Evolutionary conservation across 2,888 invertebrate genomes (phyloP), one percentile per base, ranked within the genome.

Genomic region (Lasioglossum malachurum): DNA sequence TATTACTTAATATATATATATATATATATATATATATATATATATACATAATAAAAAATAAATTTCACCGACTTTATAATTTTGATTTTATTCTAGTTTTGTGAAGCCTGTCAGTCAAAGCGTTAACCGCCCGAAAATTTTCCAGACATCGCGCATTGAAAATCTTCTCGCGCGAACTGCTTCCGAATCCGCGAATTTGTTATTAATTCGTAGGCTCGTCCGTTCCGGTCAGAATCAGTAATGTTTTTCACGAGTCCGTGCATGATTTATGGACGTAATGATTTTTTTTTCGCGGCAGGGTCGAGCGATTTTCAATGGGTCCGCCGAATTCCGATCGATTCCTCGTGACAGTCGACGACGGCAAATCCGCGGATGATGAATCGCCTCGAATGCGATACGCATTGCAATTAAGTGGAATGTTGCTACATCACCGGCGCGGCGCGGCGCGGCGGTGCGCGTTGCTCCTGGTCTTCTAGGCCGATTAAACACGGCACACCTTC

Each of bases 341-440:
- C 23, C 35, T 16, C 35, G 67, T 35, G 67, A 35, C 67, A 35
- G 35, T 19, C 67, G 35, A 67, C 35, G 67, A 35, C 67, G 67
- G 67, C 19, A 35, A 19, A 35, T 67, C n/a, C 67, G 23, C 35
- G 23, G 23, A 35, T 67, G 67, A 67, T 67, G 67, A 67, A 67
- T 67, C 67, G 23, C 0, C 19, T 1, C 31, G 31, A 35, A 67
- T 35, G 35, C 67, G 67, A 35, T 67, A 35, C 31, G 67, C 67
- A 19, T 67, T 35, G 67, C 67, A 35, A 67, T 67, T 67, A 67
- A 67, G 69, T 69, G 69, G 67, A 69, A 38, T 38, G 69, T 69
- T 69, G 69, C 23, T 38, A 16, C 23, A 38, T 38, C 69, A 69
- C 23, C 64, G 64, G 16, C 12, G 69, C 23, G 31, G 23, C 38